Conservation (phyloP, 2,797 vertebrate species). For the Acrossocheilus wenchowensis region DNA sequence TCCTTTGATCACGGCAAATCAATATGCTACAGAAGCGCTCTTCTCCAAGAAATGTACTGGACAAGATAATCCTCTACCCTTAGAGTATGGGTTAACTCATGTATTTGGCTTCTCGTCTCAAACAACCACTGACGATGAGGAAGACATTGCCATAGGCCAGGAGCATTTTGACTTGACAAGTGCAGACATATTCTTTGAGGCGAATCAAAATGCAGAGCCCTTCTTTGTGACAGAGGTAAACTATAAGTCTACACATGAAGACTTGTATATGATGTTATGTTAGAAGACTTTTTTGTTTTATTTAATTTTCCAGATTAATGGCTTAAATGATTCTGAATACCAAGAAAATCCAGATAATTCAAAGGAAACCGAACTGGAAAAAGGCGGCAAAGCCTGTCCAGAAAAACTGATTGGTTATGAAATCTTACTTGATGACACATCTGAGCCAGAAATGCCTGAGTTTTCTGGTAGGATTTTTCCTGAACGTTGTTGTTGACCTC, state of each 20-base stretch:
- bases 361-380: slow-evolving; percentile 46
- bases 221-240: slow-evolving; percentile 88
- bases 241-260: not conserved
- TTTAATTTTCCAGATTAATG: slow-evolving; percentile 68
- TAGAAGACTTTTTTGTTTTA: not conserved
- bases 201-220: slow-evolving; percentile 61
- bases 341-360: slow-evolving; percentile 37
- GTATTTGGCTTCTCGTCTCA: slow-evolving; percentile 30
- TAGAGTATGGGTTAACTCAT: slow-evolving; percentile 28
- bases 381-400: slow-evolving; percentile 49
- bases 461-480: slow-evolving; percentile 74
- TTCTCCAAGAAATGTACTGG: slow-evolving; percentile 24
- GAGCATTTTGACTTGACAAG: slow-evolving; percentile 23
- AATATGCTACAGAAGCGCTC: not conserved
- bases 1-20: slow-evolving; percentile 52
- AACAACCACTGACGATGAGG: slow-evolving; percentile 22
- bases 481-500: not conserved
- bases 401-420: slow-evolving; percentile 71
- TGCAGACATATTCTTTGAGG: slow-evolving; percentile 5
- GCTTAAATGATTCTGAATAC: slow-evolving; percentile 50
- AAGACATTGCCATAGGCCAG: slow-evolving; percentile 23
- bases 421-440: slow-evolving; percentile 70
- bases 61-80: slow-evolving; percentile 11
- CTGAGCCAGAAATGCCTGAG: slow-evolving; percentile 68
- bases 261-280: not conserved